Evolutionary conservation across 37 sponge, comb jelly and placozoan genomes (phyloP).

Genomic region (Axinella damicornis): DNA sequence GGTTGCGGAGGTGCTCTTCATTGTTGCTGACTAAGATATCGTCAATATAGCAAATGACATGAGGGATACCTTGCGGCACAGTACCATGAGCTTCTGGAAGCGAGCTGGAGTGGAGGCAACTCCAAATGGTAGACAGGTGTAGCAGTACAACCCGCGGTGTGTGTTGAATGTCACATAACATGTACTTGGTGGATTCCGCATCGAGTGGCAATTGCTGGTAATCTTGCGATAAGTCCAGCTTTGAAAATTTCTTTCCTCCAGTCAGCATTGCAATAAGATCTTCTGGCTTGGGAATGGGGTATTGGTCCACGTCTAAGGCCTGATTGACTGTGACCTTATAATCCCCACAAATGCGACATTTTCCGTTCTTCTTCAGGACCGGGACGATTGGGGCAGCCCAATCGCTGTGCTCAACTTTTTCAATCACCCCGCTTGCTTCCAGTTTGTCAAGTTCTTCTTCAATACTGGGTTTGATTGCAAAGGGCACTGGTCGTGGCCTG

Average conservation of each 20-base stretch:
- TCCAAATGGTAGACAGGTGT: constrained; percentile 38
- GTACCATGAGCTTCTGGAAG: constrained; percentile 27
- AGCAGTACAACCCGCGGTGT: constrained; percentile 49
- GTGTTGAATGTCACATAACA: constrained; percentile 58
- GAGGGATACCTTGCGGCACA: constrained; percentile 10
- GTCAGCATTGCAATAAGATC: constrained; percentile 40
- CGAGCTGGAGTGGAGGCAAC: constrained; percentile 29
- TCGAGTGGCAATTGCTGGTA: constrained; percentile 49
- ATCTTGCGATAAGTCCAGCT: constrained; percentile 50
- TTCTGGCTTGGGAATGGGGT: constrained; percentile 54
- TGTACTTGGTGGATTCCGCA: constrained; percentile 25
- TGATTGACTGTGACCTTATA: constrained; percentile 63
- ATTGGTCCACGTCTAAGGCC: constrained; percentile 34
- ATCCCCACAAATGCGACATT: constrained; percentile 55
- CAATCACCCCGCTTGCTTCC: constrained; percentile 39
- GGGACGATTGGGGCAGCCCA: constrained; percentile 72
- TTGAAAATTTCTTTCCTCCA: constrained; percentile 55
- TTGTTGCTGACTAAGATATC: constrained; percentile 38
- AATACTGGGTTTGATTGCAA: constrained; percentile 13
- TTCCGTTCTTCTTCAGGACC: constrained; percentile 48
- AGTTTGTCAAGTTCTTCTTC: constrained; percentile 20
- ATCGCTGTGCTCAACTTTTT: constrained; percentile 35
- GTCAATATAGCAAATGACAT: constrained; percentile 41
- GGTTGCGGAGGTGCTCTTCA: constrained; percentile 37
- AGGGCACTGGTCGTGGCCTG: constrained; percentile 35